Percentiles rank a stretch among this genome's conserved stretches.
Conservation (phyloP, 2,888 invertebrate genomes). For the Drosophila greeni region DNA sequence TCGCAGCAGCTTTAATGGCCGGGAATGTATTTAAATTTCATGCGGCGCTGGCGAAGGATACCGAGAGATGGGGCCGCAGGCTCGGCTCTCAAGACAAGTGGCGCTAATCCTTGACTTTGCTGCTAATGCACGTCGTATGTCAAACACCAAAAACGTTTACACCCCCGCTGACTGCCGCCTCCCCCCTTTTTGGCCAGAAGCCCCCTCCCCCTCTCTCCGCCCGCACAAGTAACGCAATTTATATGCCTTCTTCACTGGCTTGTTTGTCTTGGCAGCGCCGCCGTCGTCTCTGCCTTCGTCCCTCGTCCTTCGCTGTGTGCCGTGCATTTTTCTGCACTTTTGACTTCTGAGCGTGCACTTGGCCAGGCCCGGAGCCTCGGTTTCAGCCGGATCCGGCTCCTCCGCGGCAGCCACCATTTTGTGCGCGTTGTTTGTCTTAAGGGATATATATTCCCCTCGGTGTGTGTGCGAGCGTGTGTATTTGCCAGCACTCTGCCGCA, state of each 20-base stretch:
- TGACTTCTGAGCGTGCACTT: conserved; percentile 72
- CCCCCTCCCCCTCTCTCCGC: background rate
- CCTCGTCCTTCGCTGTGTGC: conserved; percentile 52
- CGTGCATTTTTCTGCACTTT: conserved; percentile 73
- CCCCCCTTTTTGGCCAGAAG: conserved; percentile 2
- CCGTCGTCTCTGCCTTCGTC: conserved; percentile 35
- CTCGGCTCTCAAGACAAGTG: conserved; percentile 66
- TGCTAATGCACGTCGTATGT: conserved; percentile 74
- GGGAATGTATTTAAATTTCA: conserved; percentile 51
- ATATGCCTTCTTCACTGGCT: conserved; percentile 59
- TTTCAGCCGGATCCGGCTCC: conserved; percentile 30
- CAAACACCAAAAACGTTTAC: conserved; percentile 72
- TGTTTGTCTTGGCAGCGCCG: conserved; percentile 37
- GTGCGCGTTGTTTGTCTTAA: conserved; percentile 71
- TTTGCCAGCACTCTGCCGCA: conserved; percentile 68
- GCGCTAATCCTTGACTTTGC: conserved; percentile 73
- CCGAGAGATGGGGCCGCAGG: conserved; percentile 7
- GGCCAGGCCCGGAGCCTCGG: conserved; percentile 53
- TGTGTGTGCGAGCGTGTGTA: conserved; percentile 33
- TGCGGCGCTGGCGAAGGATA: conserved; percentile 28
- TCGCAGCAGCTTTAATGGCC: conserved; percentile 61
- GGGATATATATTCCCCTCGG: conserved; percentile 60
- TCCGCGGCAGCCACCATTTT: conserved; percentile 51
- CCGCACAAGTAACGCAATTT: conserved; percentile 62
- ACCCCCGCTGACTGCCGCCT: conserved; percentile 13